Base-by-base conservation (phyloP, 2,888 invertebrate species). In the Acronicta psi region DNA sequence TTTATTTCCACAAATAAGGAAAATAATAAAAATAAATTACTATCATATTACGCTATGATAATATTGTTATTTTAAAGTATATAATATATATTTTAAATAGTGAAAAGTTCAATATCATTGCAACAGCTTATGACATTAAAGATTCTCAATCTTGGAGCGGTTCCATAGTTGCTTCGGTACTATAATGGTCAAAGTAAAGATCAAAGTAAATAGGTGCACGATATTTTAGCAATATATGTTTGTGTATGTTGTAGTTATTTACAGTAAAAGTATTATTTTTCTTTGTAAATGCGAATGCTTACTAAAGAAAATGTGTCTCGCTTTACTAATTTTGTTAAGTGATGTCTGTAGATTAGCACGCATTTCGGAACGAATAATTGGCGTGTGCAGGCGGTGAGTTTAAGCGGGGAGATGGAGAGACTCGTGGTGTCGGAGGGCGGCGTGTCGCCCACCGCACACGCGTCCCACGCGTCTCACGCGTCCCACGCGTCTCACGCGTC, bases 391-490 rank as follows among this genome's bases (percentile, higher is more conserved):
- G 80, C 78, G 50, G 78, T 75, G 13, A 84, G 87, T 52, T 71
- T 80, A 10, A 73, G 90, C n/a, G 81, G 79, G 14, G 93, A 93
- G 13, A 81, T 92, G 87, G 93, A 93, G 70, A 87, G 91, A 0
- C 72, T 93, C 46, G 80, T 86, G 44, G 81, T 91, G 25, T 65
- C 84, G 2, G 93, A 92, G 11, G 78, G 84, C 23, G 90, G 87
- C 0, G 82, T 86, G 0, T 90, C 92, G 0, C 94, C 91, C 43
- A 91, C 92, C 47, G 83, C 91, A 50, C 90, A 89, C 60, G 80
- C 87, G 66, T 81, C 73, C 29, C 75, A 63, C 57, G 20, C 87
- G 66, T 81, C 73, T 29, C 75, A 63, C 57, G 20, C n/a, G 0
- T 40, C 76, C 13, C 80, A 69, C 41, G 40, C 60, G 58, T 47